phyloP scores from a whole-genome alignment of 2,113 vertebrate species.

The Rhea americana region DNA sequence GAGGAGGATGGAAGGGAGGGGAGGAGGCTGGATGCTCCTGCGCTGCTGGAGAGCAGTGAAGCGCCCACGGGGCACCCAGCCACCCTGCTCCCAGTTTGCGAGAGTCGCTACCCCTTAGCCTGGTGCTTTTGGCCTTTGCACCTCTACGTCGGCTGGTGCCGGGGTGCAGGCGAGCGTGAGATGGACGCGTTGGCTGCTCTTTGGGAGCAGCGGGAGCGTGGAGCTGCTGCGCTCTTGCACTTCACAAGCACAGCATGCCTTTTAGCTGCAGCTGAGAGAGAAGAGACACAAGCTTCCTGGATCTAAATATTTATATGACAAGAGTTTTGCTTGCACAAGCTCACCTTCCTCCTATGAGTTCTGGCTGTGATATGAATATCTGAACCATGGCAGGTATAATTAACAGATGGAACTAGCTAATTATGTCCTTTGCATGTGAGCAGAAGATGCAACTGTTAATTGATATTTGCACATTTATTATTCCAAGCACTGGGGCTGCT shows the following conservation, averaged over 20 bases:
- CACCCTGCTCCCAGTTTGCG: no score
- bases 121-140: fast-evolving
- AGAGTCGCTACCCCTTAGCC: no score
- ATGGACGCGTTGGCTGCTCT: no score
- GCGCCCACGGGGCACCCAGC: no score
- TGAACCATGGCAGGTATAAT: slow-evolving; percentile 72
- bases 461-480: slow-evolving; percentile 69
- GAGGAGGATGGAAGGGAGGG: no score
- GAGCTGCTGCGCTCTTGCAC: not conserved
- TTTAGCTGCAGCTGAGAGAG: not conserved
- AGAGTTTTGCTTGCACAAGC: slow-evolving; percentile 31
- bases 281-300: not conserved
- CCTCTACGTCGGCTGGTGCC: fast-evolving
- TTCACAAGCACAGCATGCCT: not conserved
- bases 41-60: no score
- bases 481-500: slow-evolving; percentile 35
- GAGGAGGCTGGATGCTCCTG: no score
- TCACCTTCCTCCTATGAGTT: slow-evolving; percentile 53
- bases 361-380: slow-evolving; percentile 61
- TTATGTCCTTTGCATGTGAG: slow-evolving; percentile 64
- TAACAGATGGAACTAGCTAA: slow-evolving; percentile 76
- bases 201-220: fast-evolving
- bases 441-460: slow-evolving; percentile 69
- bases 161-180: no score
- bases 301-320: not conserved